phyloP scores from a whole-genome alignment of 2,888 invertebrate species.

The Thecocarcelia acutangulata region DNA sequence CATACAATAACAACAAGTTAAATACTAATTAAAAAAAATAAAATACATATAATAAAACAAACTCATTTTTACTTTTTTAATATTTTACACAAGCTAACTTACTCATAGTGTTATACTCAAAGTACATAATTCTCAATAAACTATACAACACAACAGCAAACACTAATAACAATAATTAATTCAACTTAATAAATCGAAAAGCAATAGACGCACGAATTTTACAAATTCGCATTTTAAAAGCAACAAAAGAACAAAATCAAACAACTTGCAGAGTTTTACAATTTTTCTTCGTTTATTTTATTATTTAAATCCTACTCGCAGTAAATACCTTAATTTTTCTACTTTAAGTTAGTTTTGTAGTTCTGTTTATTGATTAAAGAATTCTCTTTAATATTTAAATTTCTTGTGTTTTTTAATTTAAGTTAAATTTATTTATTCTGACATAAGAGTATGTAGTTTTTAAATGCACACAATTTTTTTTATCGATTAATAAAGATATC shows the following conservation, averaged over 20 bases:
- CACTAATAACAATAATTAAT: conserved; percentile 38
- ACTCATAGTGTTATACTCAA: conserved; percentile 54
- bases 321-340: conserved; percentile 17
- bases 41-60: conserved; percentile 18
- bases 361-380: no score
- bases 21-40: conserved; percentile 27
- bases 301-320: conserved; percentile 38
- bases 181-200: conserved; percentile 31
- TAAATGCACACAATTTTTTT: no score
- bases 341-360: not conserved
- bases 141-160: conserved; percentile 35
- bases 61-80: conserved; percentile 53
- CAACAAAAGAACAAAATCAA: conserved; percentile 6
- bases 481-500: no score
- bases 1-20: conserved; percentile 56
- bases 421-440: conserved; percentile 21
- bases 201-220: conserved; percentile 56
- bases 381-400: conserved; percentile 39
- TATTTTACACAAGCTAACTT: conserved; percentile 33
- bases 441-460: no score
- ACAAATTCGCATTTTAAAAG: not conserved
- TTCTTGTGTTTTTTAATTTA: conserved; percentile 56
- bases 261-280: conserved; percentile 42
- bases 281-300: not conserved
- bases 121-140: conserved; percentile 52